Percentiles rank a stretch among this genome's conserved stretches.
Evolutionary conservation across 2,113 vertebrate species (phyloP).

Genomic region (Platanista minor): DNA sequence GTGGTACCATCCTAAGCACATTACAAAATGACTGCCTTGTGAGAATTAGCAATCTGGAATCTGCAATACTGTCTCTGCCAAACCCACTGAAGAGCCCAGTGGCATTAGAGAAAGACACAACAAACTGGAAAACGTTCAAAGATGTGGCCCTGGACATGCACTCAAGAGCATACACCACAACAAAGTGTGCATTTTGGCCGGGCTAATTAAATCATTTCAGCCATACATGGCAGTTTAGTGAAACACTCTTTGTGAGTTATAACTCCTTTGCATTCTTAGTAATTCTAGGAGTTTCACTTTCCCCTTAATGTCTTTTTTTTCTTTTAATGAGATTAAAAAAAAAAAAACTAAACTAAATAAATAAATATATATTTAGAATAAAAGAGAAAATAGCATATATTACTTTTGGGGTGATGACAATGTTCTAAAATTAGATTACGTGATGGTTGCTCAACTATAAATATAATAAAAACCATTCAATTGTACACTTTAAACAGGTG

Average conservation of each 20-base stretch:
- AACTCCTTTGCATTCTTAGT: background rate
- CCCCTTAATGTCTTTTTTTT: background rate
- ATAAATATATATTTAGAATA: conserved; percentile 1
- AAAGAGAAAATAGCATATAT: background rate
- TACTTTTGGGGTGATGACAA: background rate
- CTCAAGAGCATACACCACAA: background rate
- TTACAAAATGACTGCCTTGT: background rate
- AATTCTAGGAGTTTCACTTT: background rate
- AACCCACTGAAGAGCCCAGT: background rate
- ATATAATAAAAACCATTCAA: background rate
- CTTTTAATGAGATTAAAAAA: background rate
- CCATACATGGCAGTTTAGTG: background rate
- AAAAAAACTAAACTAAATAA: background rate
- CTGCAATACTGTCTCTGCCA: background rate
- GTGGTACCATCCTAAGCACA: no score
- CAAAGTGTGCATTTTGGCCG: background rate
- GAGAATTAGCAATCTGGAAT: background rate
- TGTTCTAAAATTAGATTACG: background rate
- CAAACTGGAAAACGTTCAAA: background rate
- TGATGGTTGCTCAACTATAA: background rate
- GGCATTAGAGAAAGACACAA: background rate
- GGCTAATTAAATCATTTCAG: background rate
- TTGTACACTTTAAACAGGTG: background rate
- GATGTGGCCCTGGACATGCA: background rate
- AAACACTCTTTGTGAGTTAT: background rate